A percentile compares a stretch with the other conserved stretches of the same genome.
Conservation (phyloP, 1,140 invertebrate genomes). For the Drosophila repleta region DNA sequence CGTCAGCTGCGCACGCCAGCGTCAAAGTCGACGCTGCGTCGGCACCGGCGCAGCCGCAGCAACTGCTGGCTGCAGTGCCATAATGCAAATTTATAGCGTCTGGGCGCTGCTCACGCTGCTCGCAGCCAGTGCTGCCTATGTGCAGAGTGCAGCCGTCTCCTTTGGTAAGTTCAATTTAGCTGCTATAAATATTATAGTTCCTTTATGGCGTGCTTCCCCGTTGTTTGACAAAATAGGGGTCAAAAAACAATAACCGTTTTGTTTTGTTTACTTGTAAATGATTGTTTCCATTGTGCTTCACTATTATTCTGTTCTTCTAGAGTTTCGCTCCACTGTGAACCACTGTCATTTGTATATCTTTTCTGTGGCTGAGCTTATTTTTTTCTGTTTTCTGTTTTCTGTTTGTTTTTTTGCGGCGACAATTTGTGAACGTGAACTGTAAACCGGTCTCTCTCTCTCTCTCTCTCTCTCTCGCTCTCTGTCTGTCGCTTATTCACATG, state of each 20-base stretch:
- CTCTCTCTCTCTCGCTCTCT: slow-evolving; percentile 32
- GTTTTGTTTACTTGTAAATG: too few species aligned
- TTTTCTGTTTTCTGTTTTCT: slow-evolving; percentile 25
- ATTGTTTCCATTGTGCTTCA: neutral
- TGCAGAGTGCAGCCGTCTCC: slow-evolving; percentile 68
- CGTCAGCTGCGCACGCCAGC: slow-evolving; percentile 60
- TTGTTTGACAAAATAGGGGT: too few species aligned
- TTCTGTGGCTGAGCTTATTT: slow-evolving; percentile 34
- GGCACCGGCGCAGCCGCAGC: slow-evolving; percentile 33
- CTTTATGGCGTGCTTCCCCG: neutral
- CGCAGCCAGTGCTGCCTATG: slow-evolving; percentile 61
- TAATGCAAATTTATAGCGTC: slow-evolving; percentile 63
- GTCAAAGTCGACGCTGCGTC: slow-evolving; percentile 46
- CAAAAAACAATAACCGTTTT: too few species aligned
- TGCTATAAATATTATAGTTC: neutral
- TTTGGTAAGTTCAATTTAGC: slow-evolving; percentile 64
- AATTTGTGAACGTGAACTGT: slow-evolving; percentile 45
- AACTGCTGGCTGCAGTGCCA: slow-evolving; percentile 49
- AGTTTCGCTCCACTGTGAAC: slow-evolving; percentile 41
- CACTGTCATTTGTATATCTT: slow-evolving; percentile 63
- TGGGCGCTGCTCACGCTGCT: slow-evolving; percentile 58
- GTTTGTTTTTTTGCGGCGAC: slow-evolving; percentile 55
- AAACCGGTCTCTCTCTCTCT: slow-evolving; percentile 60
- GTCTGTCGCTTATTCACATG: slow-evolving; percentile 50
- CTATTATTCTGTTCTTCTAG: slow-evolving; percentile 26